Base-by-base conservation (phyloP, 2,888 invertebrate genomes). In the Lochmaea capreae region DNA sequence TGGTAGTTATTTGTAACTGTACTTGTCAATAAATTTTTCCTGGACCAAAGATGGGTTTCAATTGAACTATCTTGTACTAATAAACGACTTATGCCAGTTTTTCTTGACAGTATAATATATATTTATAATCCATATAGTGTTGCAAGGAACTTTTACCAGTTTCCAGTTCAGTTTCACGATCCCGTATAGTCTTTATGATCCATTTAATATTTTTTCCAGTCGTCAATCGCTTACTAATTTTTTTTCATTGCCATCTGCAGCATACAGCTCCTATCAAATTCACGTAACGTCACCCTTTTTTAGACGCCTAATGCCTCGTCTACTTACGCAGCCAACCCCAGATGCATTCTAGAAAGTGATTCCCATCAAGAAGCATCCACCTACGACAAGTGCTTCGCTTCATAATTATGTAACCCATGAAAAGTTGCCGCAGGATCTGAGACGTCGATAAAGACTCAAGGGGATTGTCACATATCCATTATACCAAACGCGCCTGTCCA, bases 401-500 rank as follows among this genome's bases (percentile, higher is more conserved):
- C 68, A 61, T 61, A 68, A 68, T 68, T 68, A 61, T 39, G 16
- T 16, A 61, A 49, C 61, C 33, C 68, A 49, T 67, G 67, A 67
- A 67, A 67, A 67, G 42, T 67, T 59, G 43, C 33, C 67, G 18
- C n/a, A 18, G 61, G 49, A 49, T 49, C 52, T 52, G 52, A 52
- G 61, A 61, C 52, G 68, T 68, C 68, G 61, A 68, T 61, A 68
- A 49, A 61, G 61, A 68, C 59, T 68, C 61, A 16, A 11, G 65
- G 73, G 71, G 66, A 63, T 71, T 70, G 67, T 74, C 73, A 70
- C 73, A 74, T 67, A 74, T 74, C 73, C 61, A 70, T 74, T 70
- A 70, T 70, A 66, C 26, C 69, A 73, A 66, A 52, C 71, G 73
- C 72, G 71, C 70, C 73, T 77, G 78, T 77, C 76, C 77, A 78